A percentile compares a stretch with the other conserved stretches of the same genome.
phyloP scores from a whole-genome alignment of 2,888 invertebrate genomes.

The Euplexia lucipara region DNA sequence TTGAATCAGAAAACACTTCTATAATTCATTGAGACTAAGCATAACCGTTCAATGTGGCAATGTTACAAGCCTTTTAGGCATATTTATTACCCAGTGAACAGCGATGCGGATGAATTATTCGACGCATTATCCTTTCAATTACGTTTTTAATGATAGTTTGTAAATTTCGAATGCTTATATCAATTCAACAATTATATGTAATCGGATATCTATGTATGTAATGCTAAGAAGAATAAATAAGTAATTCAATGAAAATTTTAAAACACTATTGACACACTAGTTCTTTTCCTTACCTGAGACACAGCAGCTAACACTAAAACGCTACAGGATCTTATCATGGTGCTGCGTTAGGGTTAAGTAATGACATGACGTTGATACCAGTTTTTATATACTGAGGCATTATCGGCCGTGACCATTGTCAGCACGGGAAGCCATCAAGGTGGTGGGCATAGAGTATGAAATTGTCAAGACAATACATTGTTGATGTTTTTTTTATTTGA shows the following conservation, averaged over 20 bases:
- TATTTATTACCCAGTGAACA: too few relatives aligned
- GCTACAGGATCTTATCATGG: conserved; percentile 72
- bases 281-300: conserved; percentile 74
- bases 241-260: neutral
- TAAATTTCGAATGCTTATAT: too few relatives aligned
- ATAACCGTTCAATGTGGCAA: too few relatives aligned
- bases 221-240: too few relatives aligned
- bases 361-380: conserved; percentile 66
- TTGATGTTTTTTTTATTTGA: neutral
- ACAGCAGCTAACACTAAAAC: conserved; percentile 69
- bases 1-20: too few relatives aligned
- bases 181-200: too few relatives aligned
- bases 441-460: conserved; percentile 62
- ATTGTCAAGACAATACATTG: conserved; percentile 24
- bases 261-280: neutral
- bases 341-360: conserved; percentile 69
- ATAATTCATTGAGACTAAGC: too few relatives aligned
- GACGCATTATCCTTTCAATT: too few relatives aligned
- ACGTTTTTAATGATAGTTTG: too few relatives aligned
- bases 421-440: conserved; percentile 81
- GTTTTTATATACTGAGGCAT: conserved; percentile 76
- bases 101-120: too few relatives aligned
- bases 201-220: too few relatives aligned
- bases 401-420: conserved; percentile 77
- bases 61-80: too few relatives aligned